Evolutionary conservation across 2,888 invertebrate species (phyloP).

Genomic region (Dryomyza anilis): DNA sequence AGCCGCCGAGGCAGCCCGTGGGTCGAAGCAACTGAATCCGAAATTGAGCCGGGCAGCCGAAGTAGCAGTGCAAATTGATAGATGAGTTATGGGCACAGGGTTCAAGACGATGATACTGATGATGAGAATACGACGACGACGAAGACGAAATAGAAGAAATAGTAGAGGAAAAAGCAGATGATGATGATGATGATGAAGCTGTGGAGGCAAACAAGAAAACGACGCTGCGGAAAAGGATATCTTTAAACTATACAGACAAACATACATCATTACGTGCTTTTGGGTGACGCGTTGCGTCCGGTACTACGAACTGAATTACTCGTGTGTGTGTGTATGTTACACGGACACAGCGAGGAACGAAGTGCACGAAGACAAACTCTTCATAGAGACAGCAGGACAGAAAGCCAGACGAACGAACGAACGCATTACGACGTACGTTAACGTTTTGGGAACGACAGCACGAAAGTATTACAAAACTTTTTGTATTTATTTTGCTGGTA

Average conservation of each 20-base stretch:
- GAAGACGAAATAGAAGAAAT: too few relatives aligned
- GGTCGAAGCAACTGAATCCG: background rate
- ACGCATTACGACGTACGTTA: background rate
- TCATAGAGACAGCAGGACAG: background rate
- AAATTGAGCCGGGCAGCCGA: background rate
- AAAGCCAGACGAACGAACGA: background rate
- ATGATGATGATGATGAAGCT: too few relatives aligned
- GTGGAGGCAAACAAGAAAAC: background rate
- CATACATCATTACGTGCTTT: background rate
- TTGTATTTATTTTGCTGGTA: conserved; percentile 21
- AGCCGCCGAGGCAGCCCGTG: background rate
- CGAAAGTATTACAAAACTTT: conserved; percentile 20
- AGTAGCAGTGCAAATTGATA: conserved; percentile 57
- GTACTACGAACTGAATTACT: too few relatives aligned
- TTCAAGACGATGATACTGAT: too few relatives aligned
- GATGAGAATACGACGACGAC: too few relatives aligned
- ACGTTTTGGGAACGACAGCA: background rate
- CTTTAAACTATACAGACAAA: background rate
- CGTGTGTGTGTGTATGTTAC: too few relatives aligned
- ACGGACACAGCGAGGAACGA: too few relatives aligned
- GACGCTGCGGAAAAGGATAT: too few relatives aligned
- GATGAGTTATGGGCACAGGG: conserved; percentile 54
- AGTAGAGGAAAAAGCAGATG: too few relatives aligned
- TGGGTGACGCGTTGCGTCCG: too few relatives aligned
- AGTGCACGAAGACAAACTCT: too few relatives aligned